phyloP scores from a whole-genome alignment of 1,140 invertebrate genomes.

The Ceratoteleas bidentatus region DNA sequence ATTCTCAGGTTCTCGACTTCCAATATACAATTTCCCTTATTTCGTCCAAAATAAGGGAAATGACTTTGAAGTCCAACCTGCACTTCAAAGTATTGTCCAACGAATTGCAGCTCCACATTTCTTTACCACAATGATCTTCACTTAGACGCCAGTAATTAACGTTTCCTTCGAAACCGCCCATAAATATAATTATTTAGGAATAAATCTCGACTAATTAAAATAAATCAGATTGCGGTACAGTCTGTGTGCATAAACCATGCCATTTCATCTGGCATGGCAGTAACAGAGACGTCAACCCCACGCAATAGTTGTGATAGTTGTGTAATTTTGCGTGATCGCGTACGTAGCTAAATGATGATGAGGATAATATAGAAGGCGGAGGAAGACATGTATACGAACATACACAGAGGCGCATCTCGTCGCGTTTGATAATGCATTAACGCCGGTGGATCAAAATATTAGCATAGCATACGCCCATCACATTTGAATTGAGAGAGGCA shows the following conservation, averaged over 20 bases:
- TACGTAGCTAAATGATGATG: slow-evolving; percentile 34
- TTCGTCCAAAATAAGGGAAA: too few relatives aligned
- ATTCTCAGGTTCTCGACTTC: too few relatives aligned
- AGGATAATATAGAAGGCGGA: slow-evolving; percentile 23
- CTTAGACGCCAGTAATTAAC: too few relatives aligned
- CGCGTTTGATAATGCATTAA: slow-evolving; percentile 77
- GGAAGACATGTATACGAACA: slow-evolving; percentile 55
- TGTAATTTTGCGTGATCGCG: slow-evolving; percentile 55
- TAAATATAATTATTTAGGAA: too few relatives aligned
- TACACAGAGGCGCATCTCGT: slow-evolving; percentile 62
- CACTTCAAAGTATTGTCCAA: too few relatives aligned
- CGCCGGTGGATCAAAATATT: slow-evolving; percentile 78
- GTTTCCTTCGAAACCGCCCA: too few relatives aligned
- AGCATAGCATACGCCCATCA: slow-evolving; percentile 82
- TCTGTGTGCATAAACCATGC: not conserved
- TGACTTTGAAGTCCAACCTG: too few relatives aligned
- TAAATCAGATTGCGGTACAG: slow-evolving; percentile 10
- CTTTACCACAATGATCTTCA: too few relatives aligned
- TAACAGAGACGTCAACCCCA: slow-evolving; percentile 67
- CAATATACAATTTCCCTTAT: too few relatives aligned
- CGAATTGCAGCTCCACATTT: too few relatives aligned
- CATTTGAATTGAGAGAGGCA: slow-evolving; percentile 81
- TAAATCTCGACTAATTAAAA: too few relatives aligned
- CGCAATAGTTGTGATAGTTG: slow-evolving; percentile 51
- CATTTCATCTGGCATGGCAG: slow-evolving; percentile 44